These are phyloP conservation scores for Ericerus pela DNA, from an alignment of 1,140 invertebrate species.

Conservation along the genomic window DNA sequence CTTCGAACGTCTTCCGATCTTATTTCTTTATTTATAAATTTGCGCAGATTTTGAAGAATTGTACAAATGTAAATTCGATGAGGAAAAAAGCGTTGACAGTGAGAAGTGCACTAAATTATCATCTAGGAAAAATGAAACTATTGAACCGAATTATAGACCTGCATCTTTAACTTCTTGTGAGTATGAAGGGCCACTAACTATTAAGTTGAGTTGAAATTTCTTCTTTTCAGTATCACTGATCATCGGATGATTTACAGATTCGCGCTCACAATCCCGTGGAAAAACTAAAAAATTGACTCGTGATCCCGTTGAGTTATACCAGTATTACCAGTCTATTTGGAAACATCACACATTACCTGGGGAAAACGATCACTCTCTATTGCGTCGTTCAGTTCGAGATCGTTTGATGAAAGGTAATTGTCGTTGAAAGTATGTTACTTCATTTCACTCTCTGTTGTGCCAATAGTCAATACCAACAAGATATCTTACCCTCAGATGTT, in stretches of 20 bases:
- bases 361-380: constrained; percentile 14
- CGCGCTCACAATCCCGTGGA: not conserved
- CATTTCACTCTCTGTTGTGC: too few species aligned
- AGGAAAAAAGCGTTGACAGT: not conserved
- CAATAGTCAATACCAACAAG: too few species aligned
- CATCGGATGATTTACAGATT: not conserved
- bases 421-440: too few species aligned
- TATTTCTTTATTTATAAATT: too few species aligned
- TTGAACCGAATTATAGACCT: too few species aligned
- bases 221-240: not conserved
- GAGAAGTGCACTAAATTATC: not conserved
- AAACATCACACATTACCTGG: constrained; percentile 15
- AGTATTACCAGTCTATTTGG: constrained; percentile 15
- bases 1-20: too few species aligned
- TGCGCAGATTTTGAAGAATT: too few species aligned
- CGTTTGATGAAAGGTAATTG: constrained; percentile 1
- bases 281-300: constrained; percentile 6
- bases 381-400: constrained; percentile 1
- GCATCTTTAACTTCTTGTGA: not conserved
- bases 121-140: not conserved
- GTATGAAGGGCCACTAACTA: not conserved
- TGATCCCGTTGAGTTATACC: constrained; percentile 17
- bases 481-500: too few species aligned
- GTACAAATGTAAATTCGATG: too few species aligned
- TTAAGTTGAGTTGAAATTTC: not conserved